Base-by-base conservation (phyloP, 2,113 vertebrate genomes). In the Eubucco bourcierii region DNA sequence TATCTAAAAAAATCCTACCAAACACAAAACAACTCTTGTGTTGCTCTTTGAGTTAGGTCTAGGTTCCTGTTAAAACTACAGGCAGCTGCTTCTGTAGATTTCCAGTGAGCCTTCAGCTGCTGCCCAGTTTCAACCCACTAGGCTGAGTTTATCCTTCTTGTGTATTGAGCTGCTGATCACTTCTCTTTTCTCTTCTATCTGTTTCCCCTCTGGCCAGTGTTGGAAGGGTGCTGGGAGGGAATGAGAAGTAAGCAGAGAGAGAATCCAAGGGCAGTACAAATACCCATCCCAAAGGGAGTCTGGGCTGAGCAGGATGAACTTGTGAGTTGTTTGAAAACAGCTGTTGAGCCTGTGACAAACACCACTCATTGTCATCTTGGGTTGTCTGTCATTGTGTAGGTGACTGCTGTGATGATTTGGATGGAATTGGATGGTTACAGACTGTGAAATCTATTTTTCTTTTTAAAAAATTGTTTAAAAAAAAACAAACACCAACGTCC, bases 371-470 rank as follows among this genome's bases (percentile, higher is more conserved):
- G 44, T 52, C 53, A 47, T 6, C 66, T 71, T 5, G 0, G 47
- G 58, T 88, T 2, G 0, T n/a, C 56, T 76, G 5, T 50, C 0
- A 0, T 11, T 2, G 4, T 70, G 31, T 17, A 78, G 50, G 41
- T 52, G 81, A 46, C 52, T 83, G 16, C 4, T 25, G 21, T 5
- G 23, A 39, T 41, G 17, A 13, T 64, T 74, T 55, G 73, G 58
- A 8, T 72, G 52, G 53, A 53, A 8, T 2, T 1, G 16, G 34
- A n/a, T 50, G 19, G 58, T 76, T 77, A 8, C 50, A 64, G 59
- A 21, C 55, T 68, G 31, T 20, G 58, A 80, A 34, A 46, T 47
- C 11, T 23, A 4, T 47, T 37, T 33, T 31, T 46, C 6, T 31
- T 4, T 0, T 7, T 37, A 37, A 37, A 39, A 50, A 37, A 3